phyloP scores from a whole-genome alignment of 2,888 invertebrate species.

The Yponomeuta evonymella region DNA sequence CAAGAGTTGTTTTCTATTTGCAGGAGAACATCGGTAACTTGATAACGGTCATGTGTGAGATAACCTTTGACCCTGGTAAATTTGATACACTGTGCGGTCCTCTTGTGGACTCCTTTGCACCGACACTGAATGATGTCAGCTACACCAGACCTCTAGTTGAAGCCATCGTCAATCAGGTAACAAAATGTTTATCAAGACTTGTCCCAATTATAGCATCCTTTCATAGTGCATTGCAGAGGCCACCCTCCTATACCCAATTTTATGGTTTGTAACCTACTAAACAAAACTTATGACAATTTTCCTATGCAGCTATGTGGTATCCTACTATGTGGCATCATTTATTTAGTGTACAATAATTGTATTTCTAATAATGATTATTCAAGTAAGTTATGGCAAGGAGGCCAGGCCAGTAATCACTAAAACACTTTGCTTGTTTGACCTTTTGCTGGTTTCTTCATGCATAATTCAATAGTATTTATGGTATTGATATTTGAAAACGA shows the following conservation, averaged over 20 bases:
- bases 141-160: slow-evolving; percentile 79
- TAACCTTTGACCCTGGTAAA: slow-evolving; percentile 87
- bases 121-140: slow-evolving; percentile 78
- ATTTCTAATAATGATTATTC: too few relatives aligned
- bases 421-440: slow-evolving; percentile 11
- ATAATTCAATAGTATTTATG: background rate
- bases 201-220: too few relatives aligned
- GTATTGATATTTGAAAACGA: slow-evolving; percentile 17
- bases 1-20: slow-evolving; percentile 21
- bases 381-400: background rate
- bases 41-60: slow-evolving; percentile 82
- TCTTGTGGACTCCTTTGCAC: slow-evolving; percentile 81
- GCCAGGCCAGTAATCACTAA: background rate
- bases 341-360: too few relatives aligned
- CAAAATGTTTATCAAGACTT: background rate
- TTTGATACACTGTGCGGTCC: slow-evolving; percentile 83
- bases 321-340: too few relatives aligned
- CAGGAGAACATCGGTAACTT: slow-evolving; percentile 77
- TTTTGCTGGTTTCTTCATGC: background rate
- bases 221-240: too few relatives aligned
- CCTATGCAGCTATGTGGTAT: too few relatives aligned
- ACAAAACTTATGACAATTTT: too few relatives aligned
- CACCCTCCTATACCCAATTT: too few relatives aligned
- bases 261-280: too few relatives aligned
- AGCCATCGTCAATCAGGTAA: slow-evolving; percentile 80